Conservation (phyloP, 2,113 vertebrate genomes). For the Prolemur simus region DNA sequence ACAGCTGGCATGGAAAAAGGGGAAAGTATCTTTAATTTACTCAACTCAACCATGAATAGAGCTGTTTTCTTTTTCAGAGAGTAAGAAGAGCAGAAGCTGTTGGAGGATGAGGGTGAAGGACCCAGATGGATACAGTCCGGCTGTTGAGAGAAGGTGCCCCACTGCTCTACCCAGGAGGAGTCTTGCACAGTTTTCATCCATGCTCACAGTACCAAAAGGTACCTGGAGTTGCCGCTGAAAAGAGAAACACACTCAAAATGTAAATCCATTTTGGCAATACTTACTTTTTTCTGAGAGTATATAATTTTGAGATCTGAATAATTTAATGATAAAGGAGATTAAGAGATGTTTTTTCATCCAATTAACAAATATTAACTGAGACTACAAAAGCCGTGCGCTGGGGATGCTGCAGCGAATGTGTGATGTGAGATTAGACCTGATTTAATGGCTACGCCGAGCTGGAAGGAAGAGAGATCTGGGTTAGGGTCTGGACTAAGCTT, state of each 20-base stretch:
- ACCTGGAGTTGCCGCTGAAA: not conserved
- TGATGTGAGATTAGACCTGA: not conserved
- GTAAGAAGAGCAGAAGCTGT: not conserved
- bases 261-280: not conserved
- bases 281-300: not conserved
- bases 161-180: fast-evolving
- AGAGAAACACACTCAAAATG: not conserved
- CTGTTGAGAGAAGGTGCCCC: fast-evolving
- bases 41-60: not conserved
- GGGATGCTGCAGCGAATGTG: not conserved
- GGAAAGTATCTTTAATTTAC: not conserved
- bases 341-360: not conserved
- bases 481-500: not conserved
- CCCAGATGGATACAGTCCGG: fast-evolving
- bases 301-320: not conserved
- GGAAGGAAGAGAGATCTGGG: not conserved
- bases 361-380: not conserved
- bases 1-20: not conserved
- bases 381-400: not conserved
- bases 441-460: not conserved
- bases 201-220: not conserved
- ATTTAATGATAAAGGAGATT: not conserved
- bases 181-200: not conserved
- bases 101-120: not conserved
- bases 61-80: not conserved